A percentile compares a stretch with the other conserved stretches of the same genome.
phyloP scores from a whole-genome alignment of 2,797 vertebrate species.

The Phrynocephalus guinanensis region DNA sequence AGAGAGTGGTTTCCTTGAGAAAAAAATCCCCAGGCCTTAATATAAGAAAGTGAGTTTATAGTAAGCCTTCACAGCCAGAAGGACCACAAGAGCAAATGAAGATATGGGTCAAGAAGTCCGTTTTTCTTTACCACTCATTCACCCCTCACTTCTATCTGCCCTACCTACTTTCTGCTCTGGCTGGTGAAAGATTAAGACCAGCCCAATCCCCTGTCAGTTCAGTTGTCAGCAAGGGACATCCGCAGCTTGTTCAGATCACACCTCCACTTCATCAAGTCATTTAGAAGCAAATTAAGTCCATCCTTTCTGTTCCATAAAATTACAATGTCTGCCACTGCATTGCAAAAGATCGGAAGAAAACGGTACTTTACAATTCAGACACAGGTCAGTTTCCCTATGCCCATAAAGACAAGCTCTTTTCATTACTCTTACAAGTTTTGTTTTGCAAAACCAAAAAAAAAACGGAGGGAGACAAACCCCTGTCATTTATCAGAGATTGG shows the following conservation, averaged over 20 bases:
- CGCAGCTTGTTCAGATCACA: not conserved
- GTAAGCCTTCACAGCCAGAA: not conserved
- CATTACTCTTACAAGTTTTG: not conserved
- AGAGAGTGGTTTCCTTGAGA: fast-evolving
- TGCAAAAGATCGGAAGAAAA: too few species aligned
- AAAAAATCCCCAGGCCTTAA: not conserved
- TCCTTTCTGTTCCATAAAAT: not conserved
- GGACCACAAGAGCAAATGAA: not conserved
- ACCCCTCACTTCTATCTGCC: not conserved
- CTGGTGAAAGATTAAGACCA: not conserved
- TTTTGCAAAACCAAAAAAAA: not conserved
- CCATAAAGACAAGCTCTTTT: not conserved
- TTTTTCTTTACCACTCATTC: not conserved
- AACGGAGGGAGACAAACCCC: not conserved
- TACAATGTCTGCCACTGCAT: not conserved
- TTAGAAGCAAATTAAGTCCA: not conserved
- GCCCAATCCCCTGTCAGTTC: not conserved
- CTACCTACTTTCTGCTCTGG: not conserved
- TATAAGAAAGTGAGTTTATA: not conserved
- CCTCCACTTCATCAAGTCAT: not conserved
- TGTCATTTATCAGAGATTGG: not conserved
- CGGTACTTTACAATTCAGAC: not conserved
- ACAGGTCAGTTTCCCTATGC: not conserved
- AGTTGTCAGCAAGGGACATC: not conserved
- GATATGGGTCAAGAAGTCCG: not conserved